Percentiles rank a stretch among this genome's conserved stretches.
Conservation (phyloP, 2,113 vertebrate species). For the Holacanthus passer region DNA sequence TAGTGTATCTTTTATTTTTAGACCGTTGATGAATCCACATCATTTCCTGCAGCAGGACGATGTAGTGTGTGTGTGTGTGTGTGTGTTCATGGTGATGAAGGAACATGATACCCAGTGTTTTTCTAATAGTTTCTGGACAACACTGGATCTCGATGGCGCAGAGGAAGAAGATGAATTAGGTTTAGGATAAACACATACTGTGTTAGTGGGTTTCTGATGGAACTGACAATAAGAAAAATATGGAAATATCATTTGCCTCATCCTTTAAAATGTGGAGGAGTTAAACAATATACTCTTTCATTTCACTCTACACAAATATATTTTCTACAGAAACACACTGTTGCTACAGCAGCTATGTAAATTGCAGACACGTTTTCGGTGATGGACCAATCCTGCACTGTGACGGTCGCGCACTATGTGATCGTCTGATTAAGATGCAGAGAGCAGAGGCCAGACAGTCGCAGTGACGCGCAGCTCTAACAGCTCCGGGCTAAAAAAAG, state of each 20-base stretch:
- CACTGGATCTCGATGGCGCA: neutral
- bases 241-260: too few species aligned
- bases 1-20: neutral
- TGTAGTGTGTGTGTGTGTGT: neutral
- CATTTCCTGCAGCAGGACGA: neutral
- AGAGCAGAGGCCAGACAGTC: conserved; percentile 62
- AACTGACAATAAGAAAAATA: neutral
- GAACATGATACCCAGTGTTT: neutral
- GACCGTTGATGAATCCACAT: conserved; percentile 37
- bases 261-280: neutral
- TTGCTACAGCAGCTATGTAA: neutral
- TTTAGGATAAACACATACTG: neutral
- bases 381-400: conserved; percentile 2
- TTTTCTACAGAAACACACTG: neutral
- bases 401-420: neutral
- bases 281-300: neutral
- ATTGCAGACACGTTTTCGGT: neutral
- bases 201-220: too few species aligned
- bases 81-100: neutral
- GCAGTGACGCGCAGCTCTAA: conserved; percentile 59
- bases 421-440: conserved; percentile 65
- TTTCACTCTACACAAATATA: neutral
- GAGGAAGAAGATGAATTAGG: neutral
- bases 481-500: conserved; percentile 71
- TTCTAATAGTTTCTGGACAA: neutral